Evolutionary conservation across 2,113 vertebrate genomes (phyloP).

Genomic region (rat (Rattus norvegicus)): GRCr8 NC_086022.1:82325501-82326000

Average conservation of each 20-base stretch:
- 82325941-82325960: neutral
- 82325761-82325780: constrained; percentile 50
- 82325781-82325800: constrained; percentile 25
- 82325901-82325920: constrained; percentile 65
- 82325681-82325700: constrained; percentile 21
- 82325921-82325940: constrained; percentile 52
- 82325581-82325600: neutral
- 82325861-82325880: constrained; percentile 54
- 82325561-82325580: constrained; percentile 34
- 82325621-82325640: neutral
- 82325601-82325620: constrained; percentile 1
- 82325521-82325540: neutral
- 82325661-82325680: constrained; percentile 51
- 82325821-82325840: constrained; percentile 50
- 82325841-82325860: constrained; percentile 50
- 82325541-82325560: constrained; percentile 3
- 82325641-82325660: constrained; percentile 11
- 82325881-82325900: constrained; percentile 61
- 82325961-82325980: constrained; percentile 11
- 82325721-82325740: constrained; percentile 31
- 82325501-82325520: neutral
- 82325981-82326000: neutral
- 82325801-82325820: constrained; percentile 27
- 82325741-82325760: constrained; percentile 25
- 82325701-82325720: neutral